Evolutionary conservation across 2,888 invertebrate genomes (phyloP).

Genomic region (Drosophila ustulata): DNA sequence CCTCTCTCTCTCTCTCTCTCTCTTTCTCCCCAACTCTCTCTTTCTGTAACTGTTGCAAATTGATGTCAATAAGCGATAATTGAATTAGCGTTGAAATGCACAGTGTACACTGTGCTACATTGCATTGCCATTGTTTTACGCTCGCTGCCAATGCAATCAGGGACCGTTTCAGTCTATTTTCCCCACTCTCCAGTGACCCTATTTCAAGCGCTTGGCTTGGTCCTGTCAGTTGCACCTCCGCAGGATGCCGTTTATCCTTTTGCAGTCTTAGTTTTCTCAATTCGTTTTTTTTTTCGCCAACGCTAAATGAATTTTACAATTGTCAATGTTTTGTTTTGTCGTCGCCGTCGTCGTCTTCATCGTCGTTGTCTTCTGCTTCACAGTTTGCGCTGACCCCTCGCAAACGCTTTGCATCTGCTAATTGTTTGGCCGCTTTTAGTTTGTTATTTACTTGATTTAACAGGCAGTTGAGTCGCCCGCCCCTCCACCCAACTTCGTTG

Average conservation of each 20-base stretch:
- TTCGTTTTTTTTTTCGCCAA: slow-evolving; percentile 2
- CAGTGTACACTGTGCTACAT: slow-evolving; percentile 70
- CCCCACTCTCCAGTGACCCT: not conserved
- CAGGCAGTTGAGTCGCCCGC: slow-evolving; percentile 24
- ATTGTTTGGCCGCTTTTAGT: slow-evolving; percentile 66
- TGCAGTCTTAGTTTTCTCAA: not conserved
- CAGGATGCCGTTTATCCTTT: slow-evolving; percentile 35
- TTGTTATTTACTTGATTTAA: slow-evolving; percentile 62
- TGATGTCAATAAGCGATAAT: slow-evolving; percentile 82
- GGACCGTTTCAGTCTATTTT: slow-evolving; percentile 19
- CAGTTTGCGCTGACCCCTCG: not conserved
- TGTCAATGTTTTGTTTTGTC: slow-evolving; percentile 55
- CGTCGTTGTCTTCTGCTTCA: too few relatives aligned
- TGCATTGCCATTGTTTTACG: slow-evolving; percentile 59
- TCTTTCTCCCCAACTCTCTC: not conserved
- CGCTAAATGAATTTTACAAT: slow-evolving; percentile 52
- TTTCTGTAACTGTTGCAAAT: slow-evolving; percentile 56
- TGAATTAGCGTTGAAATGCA: slow-evolving; percentile 77
- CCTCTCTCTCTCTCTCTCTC: not conserved
- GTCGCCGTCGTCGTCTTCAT: too few relatives aligned
- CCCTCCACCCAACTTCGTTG: slow-evolving; percentile 39
- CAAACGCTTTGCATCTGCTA: slow-evolving; percentile 33
- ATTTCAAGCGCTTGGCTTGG: slow-evolving; percentile 9
- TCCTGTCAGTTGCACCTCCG: slow-evolving; percentile 23
- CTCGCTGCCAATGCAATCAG: slow-evolving; percentile 45